Base-by-base conservation (phyloP, 1,140 invertebrate genomes). In the Papilio helenus region DNA sequence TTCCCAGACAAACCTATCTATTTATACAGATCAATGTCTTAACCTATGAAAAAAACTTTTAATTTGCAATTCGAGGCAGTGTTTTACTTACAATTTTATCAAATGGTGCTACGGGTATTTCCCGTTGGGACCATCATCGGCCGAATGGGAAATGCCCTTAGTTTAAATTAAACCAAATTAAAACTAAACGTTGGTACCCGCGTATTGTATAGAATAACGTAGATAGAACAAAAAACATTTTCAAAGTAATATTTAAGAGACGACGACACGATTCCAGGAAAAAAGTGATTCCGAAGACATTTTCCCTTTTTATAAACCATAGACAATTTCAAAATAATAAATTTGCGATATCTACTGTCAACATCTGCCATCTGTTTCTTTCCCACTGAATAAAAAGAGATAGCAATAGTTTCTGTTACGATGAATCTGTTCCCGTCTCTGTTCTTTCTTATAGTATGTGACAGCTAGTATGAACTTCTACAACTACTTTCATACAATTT, bases 51-150 rank as follows among this genome's bases (percentile, higher is more conserved):
- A 34, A 68, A 68, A 26, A 61, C 18, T 55, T 20, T 23, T 34
- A 68, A 29, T 68, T 68, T 68, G 26, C 26, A 18, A 68, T 68
- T 68, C 61, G 61, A 68, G 61, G 61, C 61, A 68, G 61, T 68
- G 61, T 61, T 26, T 61, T 14, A 12, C 10, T 7, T 26, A 61
- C 23, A 61, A 61, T 14, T 61, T 26, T 9, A 26, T 29, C 5
- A 61, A 61, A 58, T 20, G n/a, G 18, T 51, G 12, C 18, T 18
- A 39, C 34, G 34, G 29, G 34, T 39, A 1, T 39, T 39, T 39
- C 34, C 34, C 34, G 34, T 39, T 39, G 34, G 34, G 34, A 39
- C 34, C 5, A 39, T 39, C 34, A 39, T 39, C 34, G 34, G 34
- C 34, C 34, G 5, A 39, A 39, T 8, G 34, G 34, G 34, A 39